Evolutionary conservation across 2,888 invertebrate genomes (phyloP).

Genomic region (Morinoia aosen): DNA sequence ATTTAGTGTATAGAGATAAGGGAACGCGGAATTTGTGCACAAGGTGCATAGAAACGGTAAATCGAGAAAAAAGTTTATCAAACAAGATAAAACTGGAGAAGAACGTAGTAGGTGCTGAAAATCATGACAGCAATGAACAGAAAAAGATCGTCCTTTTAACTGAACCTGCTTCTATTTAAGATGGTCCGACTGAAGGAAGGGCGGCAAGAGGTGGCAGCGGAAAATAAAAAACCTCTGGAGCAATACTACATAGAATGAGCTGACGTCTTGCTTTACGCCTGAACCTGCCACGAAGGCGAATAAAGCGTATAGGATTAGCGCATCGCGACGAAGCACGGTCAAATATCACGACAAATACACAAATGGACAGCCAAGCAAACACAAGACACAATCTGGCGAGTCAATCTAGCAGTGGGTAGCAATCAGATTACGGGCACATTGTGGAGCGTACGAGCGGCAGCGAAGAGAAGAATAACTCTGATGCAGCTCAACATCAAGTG

Average conservation of each 20-base stretch:
- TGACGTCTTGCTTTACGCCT: background rate
- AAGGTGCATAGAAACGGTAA: too few species aligned
- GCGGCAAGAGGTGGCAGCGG: background rate
- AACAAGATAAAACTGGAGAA: too few species aligned
- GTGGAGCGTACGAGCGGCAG: background rate
- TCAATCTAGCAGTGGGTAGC: slow-evolving; percentile 29
- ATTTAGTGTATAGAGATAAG: too few species aligned
- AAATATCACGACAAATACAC: background rate
- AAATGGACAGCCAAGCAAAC: background rate
- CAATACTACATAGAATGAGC: too few species aligned
- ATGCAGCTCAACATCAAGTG: slow-evolving; percentile 35
- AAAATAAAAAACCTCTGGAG: background rate
- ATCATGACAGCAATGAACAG: too few species aligned
- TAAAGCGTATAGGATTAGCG: background rate
- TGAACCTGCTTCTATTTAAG: too few species aligned
- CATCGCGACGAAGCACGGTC: background rate
- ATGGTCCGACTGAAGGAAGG: too few species aligned
- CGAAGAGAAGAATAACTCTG: background rate
- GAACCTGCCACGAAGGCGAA: background rate
- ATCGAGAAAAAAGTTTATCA: too few species aligned
- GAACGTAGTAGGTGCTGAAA: too few species aligned
- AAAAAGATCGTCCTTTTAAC: too few species aligned
- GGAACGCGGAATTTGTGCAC: too few species aligned
- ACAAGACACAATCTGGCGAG: slow-evolving; percentile 12
- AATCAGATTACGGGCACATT: slow-evolving; percentile 21